Conservation (phyloP, 2,888 invertebrate species). For the Xanthia togata region DNA sequence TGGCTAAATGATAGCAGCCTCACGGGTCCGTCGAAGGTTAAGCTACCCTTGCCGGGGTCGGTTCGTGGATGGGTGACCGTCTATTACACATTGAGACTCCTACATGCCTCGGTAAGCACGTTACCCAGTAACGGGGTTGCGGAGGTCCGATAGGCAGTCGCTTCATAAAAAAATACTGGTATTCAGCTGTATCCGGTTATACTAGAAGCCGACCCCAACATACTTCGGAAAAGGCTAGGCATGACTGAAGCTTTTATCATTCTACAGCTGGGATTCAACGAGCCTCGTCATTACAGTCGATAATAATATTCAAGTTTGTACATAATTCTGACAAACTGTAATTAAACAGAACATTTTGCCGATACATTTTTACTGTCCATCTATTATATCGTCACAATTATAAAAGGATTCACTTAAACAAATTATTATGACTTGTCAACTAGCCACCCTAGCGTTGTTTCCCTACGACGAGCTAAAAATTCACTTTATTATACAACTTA, state of each 20-base stretch:
- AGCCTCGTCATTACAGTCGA: not conserved
- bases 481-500: constrained; percentile 73
- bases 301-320: not conserved
- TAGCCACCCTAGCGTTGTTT: constrained; percentile 71
- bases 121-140: not conserved
- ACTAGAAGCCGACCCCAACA: not conserved
- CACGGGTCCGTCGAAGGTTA: not conserved
- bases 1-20: not conserved
- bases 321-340: constrained; percentile 36
- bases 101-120: not conserved
- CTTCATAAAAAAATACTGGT: not conserved
- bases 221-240: not conserved
- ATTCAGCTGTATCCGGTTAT: not conserved
- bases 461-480: constrained; percentile 69
- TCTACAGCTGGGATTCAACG: not conserved
- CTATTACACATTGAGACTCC: not conserved
- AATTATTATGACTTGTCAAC: constrained; percentile 80
- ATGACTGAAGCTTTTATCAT: not conserved
- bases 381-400: constrained; percentile 82
- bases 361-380: constrained; percentile 73
- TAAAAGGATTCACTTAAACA: constrained; percentile 70
- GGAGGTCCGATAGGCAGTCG: not conserved
- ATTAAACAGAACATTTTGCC: constrained; percentile 58
- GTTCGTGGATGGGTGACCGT: not conserved
- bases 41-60: not conserved